Base-by-base conservation (phyloP, 2,113 vertebrate genomes). In the Leucosticte australis region DNA sequence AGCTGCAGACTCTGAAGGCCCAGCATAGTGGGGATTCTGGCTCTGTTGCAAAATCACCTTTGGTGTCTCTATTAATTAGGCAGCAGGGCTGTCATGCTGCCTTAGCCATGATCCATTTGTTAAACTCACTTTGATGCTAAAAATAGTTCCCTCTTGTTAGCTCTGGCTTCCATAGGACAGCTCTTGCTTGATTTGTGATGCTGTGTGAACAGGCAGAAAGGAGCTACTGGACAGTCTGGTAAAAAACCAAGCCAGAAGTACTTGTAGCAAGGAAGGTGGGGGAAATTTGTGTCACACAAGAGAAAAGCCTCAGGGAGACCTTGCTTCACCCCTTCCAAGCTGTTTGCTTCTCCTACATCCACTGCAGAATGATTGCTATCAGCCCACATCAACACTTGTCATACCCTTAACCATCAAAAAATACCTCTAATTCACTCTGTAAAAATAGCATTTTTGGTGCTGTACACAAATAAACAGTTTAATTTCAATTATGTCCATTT, bases 61-160 rank as follows among this genome's bases (percentile, higher is more conserved):
- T 85, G 56, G 41, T 94, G 91, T 49, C 69, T 94, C 92, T 47
- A 87, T 92, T 96, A 96, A 83, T 84, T 64, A 94, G 94, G 80
- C 42, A 9, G 41, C 63, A 55, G 62, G 67, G 65, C 55, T 97
- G 92, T 96, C 85, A 65, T 22, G 42, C 59, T 88, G 53, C 77
- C 90, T 94, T 93, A 96, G 92, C 65, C 42, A 49, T 9, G 3
- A 96, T 94, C n/a, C 53, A 80, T 96, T 96, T 90, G 91, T 95
- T 87, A 89, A 94, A 90, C 69, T 96, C 80, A 69, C 92, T 84
- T 94, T 77, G 91, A 85, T 52, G 82, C 88, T 95, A 94, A 95
- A 97, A 95, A 93, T 93, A 97, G 63, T 22, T 37, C 62, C 64
- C 31, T 96, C 81, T 87, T 87, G 67, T 90, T 92, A 92, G 52